Percentiles rank a stretch among this genome's conserved stretches.
Conservation (phyloP, 2,888 invertebrate species). For the Mythimna ferrago region DNA sequence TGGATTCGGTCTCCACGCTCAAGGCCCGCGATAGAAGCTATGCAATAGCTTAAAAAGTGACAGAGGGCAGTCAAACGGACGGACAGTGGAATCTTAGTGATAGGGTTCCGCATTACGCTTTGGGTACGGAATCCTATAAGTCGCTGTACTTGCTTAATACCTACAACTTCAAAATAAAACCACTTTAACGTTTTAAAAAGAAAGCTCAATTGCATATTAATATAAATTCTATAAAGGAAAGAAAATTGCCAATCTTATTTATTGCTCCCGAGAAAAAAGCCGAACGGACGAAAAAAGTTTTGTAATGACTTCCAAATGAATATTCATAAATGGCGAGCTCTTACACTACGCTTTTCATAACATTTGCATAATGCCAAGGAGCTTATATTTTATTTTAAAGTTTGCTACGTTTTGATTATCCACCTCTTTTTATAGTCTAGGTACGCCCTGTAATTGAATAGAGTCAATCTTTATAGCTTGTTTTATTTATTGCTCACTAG, state of each 20-base stretch:
- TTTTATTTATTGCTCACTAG: constrained; percentile 2
- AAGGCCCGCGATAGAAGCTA: no score
- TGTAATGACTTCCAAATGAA: constrained; percentile 68
- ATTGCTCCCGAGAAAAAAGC: constrained; percentile 54
- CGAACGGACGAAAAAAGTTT: constrained; percentile 62
- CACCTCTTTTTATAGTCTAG: constrained; percentile 41
- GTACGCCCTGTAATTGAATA: constrained; percentile 27
- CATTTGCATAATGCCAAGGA: constrained; percentile 71
- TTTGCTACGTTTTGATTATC: constrained; percentile 57
- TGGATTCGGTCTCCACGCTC: no score
- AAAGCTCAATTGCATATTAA: constrained; percentile 25
- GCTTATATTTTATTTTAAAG: constrained; percentile 63
- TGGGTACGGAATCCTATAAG: no score
- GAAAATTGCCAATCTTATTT: constrained; percentile 47
- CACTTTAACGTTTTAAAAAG: constrained; percentile 16
- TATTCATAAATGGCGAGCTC: constrained; percentile 69
- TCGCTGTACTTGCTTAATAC: background rate
- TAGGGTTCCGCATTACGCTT: no score
- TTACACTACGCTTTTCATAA: constrained; percentile 71
- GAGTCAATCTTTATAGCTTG: constrained; percentile 28
- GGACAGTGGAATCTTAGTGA: no score
- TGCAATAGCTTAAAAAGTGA: no score
- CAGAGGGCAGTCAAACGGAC: no score
- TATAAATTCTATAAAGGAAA: constrained; percentile 35
- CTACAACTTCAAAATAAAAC: constrained; percentile 12